Evolutionary conservation across 2,113 vertebrate species (phyloP), one percentile per base, ranked within the genome.

Genomic region (Danionella cerebrum): DNA sequence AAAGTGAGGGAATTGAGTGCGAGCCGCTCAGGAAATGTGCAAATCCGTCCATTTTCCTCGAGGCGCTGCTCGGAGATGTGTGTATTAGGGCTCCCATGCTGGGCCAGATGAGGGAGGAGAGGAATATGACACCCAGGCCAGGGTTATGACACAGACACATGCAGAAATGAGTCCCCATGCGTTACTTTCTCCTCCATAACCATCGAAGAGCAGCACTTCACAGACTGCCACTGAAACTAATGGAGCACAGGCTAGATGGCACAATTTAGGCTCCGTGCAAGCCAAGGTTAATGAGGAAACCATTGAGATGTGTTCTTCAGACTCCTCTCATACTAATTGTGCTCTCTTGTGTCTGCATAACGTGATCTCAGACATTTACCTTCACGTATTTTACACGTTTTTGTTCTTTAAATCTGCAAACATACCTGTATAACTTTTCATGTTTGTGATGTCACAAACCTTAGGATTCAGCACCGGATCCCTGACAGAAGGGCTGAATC

Each of bases 11-110:
- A 89, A 85, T 88, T 87, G 84, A 73, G 86, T 81, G 88, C 83
- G 81, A 86, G 84, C 83, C 86, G 88, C 84, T 81, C 88, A 91
- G 88, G 82, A 89, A 89, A 92, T 89, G 87, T 91, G 88, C 91
- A 95, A 86, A 89, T 90, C 83, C 77, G 75, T 73, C 82, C 83
- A 86, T 87, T 87, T 86, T 85, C 85, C 78, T 81, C 75, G 76
- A 73, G 69, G 73, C 78, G 80, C 79, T 71, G 82, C 82, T 77
- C 75, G 79, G 87, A 88, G 87, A 93, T 79, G 87, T 91, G 88
- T 85, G 74, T 88, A 91, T 89, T 89, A 91, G 85, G 85, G 90
- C 80, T 79, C 86, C 78, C 86, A 89, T 89, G 85, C 88, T 91
- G 89, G 82, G 92, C 84, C 80, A 81, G 86, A 89, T 86, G 88